phyloP scores from a whole-genome alignment of 1,140 invertebrate species.

The Xylocopa sonorina region DNA sequence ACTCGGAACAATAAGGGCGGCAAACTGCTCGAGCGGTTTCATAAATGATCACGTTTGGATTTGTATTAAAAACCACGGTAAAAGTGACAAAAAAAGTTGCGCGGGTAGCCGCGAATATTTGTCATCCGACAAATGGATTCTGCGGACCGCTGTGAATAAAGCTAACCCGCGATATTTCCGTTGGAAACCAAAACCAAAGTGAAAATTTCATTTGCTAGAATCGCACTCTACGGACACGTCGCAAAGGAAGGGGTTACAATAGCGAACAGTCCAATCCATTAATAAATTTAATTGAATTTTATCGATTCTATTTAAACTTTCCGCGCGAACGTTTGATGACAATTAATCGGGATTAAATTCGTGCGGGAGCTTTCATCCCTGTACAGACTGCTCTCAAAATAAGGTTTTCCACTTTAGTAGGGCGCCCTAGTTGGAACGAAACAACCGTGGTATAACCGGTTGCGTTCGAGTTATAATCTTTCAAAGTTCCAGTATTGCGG shows the following conservation, averaged over 20 bases:
- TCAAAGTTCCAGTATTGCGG: slow-evolving; percentile 25
- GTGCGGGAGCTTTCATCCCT: not conserved
- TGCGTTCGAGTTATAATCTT: slow-evolving; percentile 34
- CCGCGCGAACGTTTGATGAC: not conserved
- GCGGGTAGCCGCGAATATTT: not conserved
- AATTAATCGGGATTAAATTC: not conserved
- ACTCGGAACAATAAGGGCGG: not conserved
- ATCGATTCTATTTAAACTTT: not conserved
- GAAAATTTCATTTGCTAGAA: slow-evolving; percentile 36
- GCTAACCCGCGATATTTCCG: not conserved
- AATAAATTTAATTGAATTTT: slow-evolving; percentile 21
- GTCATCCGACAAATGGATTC: not conserved
- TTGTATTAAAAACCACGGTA: not conserved
- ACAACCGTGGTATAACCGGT: slow-evolving; percentile 24
- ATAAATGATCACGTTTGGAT: not conserved
- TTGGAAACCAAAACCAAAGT: not conserved
- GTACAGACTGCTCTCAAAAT: not conserved
- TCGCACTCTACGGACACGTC: too few species aligned
- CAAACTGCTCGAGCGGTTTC: not conserved
- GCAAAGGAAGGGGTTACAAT: not conserved
- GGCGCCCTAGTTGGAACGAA: not conserved
- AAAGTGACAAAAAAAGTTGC: not conserved
- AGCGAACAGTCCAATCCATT: not conserved
- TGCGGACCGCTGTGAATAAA: slow-evolving; percentile 5
- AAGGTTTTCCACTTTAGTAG: not conserved